Evolutionary conservation across 2,797 vertebrate species (phyloP).

Genomic region (Loris lydekkerianus): DNA sequence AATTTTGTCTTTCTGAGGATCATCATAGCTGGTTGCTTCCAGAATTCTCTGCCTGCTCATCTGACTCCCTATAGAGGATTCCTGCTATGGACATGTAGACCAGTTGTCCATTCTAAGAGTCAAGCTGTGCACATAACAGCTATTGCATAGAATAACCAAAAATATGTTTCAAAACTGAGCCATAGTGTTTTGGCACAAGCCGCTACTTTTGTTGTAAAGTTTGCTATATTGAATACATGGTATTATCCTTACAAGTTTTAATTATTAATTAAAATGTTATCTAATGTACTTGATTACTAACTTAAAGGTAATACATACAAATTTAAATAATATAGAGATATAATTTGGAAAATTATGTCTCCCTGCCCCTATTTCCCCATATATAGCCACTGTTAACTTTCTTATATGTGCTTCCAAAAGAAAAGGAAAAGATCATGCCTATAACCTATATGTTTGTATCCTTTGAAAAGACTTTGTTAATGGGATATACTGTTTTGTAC

Average conservation of each 20-base stretch:
- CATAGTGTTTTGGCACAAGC: neutral
- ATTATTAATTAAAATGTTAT: slow-evolving; percentile 9
- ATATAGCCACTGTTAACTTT: slow-evolving; percentile 37
- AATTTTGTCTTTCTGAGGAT: slow-evolving; percentile 12
- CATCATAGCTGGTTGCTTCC: neutral
- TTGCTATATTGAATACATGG: neutral
- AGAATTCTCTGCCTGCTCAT: slow-evolving; percentile 45
- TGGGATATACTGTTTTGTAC: too few species aligned
- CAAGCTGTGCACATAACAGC: neutral
- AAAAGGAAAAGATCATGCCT: neutral
- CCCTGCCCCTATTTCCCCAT: neutral
- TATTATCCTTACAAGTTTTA: neutral
- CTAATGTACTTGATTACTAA: neutral
- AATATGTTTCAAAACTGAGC: slow-evolving; percentile 37
- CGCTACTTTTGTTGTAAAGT: neutral
- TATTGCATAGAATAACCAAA: slow-evolving; percentile 11
- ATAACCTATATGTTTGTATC: too few species aligned
- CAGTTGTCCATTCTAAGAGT: neutral
- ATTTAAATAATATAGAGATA: slow-evolving; percentile 26
- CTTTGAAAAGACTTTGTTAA: too few species aligned
- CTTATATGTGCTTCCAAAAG: neutral
- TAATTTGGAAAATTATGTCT: neutral
- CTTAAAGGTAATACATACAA: slow-evolving; percentile 21
- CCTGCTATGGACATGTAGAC: neutral
- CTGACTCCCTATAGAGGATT: neutral